Percentiles rank a stretch among this genome's conserved stretches.
These are phyloP conservation scores for Scelioninae gen. 2 DNA, from an alignment of 2,888 invertebrate genomes.

Conservation along the genomic window DNA sequence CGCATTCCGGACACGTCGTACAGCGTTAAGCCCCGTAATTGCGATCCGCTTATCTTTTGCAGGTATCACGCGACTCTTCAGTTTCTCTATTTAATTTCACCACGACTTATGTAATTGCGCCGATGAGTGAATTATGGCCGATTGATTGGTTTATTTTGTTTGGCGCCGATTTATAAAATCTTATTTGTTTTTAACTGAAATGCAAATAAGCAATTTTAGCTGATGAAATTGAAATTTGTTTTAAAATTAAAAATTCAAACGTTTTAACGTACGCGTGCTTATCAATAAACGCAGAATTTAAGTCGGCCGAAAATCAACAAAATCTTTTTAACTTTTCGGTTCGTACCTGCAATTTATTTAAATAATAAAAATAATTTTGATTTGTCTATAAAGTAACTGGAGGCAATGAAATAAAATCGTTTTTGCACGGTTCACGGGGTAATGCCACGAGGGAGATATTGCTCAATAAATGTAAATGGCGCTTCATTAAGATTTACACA, in stretches of 20 bases:
- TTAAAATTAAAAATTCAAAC: too few species aligned
- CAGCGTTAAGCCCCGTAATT: conserved; percentile 59
- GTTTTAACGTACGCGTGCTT: too few species aligned
- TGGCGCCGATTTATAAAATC: too few species aligned
- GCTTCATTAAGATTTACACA: conserved; percentile 44
- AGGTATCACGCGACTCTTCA: conserved; percentile 56
- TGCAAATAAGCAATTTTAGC: too few species aligned
- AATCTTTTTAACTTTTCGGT: too few species aligned
- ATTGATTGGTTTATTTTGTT: conserved; percentile 27
- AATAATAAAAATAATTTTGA: too few species aligned
- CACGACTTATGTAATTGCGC: conserved; percentile 46
- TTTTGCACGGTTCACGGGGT: conserved; percentile 29
- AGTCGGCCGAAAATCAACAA: too few species aligned
- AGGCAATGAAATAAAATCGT: conserved; percentile 33
- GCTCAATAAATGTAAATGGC: conserved; percentile 47
- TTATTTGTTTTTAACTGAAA: too few species aligned
- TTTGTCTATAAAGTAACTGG: conserved; percentile 9
- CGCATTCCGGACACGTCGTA: conserved; percentile 59
- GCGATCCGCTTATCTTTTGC: conserved; percentile 59
- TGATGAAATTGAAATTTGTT: too few species aligned
- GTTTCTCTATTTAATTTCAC: conserved; percentile 51
- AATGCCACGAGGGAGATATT: conserved; percentile 24
- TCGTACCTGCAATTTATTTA: too few species aligned
- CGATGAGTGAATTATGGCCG: conserved; percentile 28
- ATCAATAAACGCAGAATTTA: too few species aligned